phyloP scores from a whole-genome alignment of 1,140 invertebrate genomes.

The Euschistus heros region DNA sequence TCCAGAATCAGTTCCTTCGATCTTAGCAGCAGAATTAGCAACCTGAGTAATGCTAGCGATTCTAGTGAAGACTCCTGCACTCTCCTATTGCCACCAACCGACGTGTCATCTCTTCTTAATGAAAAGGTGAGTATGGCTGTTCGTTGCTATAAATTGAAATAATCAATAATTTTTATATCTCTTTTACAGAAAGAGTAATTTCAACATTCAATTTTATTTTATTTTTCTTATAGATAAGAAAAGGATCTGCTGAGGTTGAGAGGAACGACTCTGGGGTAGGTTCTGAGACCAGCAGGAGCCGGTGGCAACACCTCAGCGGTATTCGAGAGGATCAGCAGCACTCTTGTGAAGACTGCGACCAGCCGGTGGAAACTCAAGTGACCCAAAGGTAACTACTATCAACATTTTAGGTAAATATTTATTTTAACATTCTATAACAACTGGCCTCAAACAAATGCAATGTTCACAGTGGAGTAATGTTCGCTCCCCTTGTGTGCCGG shows the following conservation, averaged over 20 bases:
- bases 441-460: slow-evolving; percentile 3
- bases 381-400: slow-evolving; percentile 44
- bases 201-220: no score
- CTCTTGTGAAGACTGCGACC: slow-evolving; percentile 64
- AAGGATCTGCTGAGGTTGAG: slow-evolving; percentile 55
- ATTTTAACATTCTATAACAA: no score
- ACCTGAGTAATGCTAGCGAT: slow-evolving; percentile 49
- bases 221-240: slow-evolving; percentile 27
- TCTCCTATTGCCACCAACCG: slow-evolving; percentile 40
- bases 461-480: slow-evolving; percentile 49
- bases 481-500: slow-evolving; percentile 68
- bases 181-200: no score
- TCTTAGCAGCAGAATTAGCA: slow-evolving; percentile 44
- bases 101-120: slow-evolving; percentile 22
- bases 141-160: no score
- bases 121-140: slow-evolving; percentile 24
- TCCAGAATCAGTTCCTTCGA: slow-evolving; percentile 33
- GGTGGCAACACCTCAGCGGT: slow-evolving; percentile 45
- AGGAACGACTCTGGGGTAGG: slow-evolving; percentile 87
- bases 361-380: slow-evolving; percentile 53
- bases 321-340: slow-evolving; percentile 41
- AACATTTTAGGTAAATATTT: not conserved
- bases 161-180: no score
- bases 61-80: slow-evolving; percentile 56
- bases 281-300: slow-evolving; percentile 75